These are phyloP conservation scores for Macrotus californicus DNA, from an alignment of 2,113 vertebrate genomes.

Conservation along the genomic window DNA sequence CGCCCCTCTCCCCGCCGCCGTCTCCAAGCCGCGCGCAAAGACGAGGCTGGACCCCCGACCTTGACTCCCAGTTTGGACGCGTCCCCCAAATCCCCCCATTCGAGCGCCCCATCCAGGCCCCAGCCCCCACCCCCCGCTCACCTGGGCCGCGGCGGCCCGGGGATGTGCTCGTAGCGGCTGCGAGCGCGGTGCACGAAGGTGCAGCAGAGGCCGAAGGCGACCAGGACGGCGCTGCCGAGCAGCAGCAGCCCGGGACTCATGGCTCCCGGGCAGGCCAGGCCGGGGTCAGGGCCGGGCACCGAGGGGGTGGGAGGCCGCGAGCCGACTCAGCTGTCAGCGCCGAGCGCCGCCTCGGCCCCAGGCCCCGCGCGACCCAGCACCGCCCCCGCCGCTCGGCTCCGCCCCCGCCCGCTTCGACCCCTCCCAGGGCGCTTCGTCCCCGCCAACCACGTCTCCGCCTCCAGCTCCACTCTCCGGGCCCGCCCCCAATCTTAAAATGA, in stretches of 20 bases:
- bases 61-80: not conserved
- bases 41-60: constrained; percentile 16
- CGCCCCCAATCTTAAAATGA: not conserved
- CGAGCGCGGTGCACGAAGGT: constrained; percentile 79
- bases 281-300: not conserved
- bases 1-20: constrained; percentile 56
- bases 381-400: constrained; percentile 64
- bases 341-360: constrained; percentile 48
- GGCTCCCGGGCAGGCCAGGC: constrained; percentile 34
- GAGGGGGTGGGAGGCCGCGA: constrained; percentile 53
- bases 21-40: not conserved
- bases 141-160: constrained; percentile 83
- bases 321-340: constrained; percentile 60
- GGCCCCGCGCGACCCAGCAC: constrained; percentile 60
- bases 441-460: constrained; percentile 60
- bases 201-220: constrained; percentile 75
- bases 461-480: not conserved
- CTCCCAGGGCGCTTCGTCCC: constrained; percentile 22
- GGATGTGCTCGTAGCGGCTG: constrained; percentile 83
- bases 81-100: not conserved
- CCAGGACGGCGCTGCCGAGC: constrained; percentile 43
- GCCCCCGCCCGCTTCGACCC: constrained; percentile 49
- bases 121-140: constrained; percentile 66
- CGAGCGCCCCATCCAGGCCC: constrained; percentile 39
- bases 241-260: constrained; percentile 58